Conservation (phyloP, 2,888 invertebrate species). For the Acrobasis suavella region DNA sequence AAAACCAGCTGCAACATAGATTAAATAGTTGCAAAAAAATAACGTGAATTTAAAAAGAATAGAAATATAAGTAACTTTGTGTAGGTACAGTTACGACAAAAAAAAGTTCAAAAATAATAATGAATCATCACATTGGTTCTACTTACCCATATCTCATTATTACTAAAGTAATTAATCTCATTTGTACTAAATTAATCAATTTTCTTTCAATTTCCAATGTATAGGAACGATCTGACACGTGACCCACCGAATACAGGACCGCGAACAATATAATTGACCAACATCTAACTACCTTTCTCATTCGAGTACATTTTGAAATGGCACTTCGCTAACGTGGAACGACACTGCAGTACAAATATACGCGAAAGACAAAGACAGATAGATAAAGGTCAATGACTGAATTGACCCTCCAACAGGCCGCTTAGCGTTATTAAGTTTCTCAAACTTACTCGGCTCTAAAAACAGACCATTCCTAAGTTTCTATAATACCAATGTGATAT, state of each 20-base stretch:
- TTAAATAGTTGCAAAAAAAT: constrained; percentile 21
- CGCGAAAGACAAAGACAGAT: not conserved
- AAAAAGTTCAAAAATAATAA: not conserved
- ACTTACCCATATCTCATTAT: not conserved
- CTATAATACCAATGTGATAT: not conserved
- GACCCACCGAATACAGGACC: too few species aligned
- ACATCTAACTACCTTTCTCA: too few species aligned
- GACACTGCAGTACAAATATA: not conserved
- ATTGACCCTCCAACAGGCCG: not conserved
- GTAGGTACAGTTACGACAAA: constrained; percentile 14
- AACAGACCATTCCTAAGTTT: not conserved
- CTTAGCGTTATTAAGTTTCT: not conserved
- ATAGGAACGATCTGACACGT: too few species aligned
- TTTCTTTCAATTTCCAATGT: too few species aligned
- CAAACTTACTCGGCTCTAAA: not conserved
- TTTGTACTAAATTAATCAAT: not conserved
- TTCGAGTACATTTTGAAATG: too few species aligned
- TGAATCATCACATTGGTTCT: constrained; percentile 13
- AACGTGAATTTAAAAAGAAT: not conserved
- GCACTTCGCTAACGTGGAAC: not conserved
- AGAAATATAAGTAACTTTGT: not conserved
- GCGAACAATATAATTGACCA: too few species aligned
- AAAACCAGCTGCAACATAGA: constrained; percentile 19
- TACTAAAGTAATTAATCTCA: too few species aligned
- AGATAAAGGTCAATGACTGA: not conserved